Conservation (phyloP, 2,888 invertebrate species). For the Diploptera punctata region DNA sequence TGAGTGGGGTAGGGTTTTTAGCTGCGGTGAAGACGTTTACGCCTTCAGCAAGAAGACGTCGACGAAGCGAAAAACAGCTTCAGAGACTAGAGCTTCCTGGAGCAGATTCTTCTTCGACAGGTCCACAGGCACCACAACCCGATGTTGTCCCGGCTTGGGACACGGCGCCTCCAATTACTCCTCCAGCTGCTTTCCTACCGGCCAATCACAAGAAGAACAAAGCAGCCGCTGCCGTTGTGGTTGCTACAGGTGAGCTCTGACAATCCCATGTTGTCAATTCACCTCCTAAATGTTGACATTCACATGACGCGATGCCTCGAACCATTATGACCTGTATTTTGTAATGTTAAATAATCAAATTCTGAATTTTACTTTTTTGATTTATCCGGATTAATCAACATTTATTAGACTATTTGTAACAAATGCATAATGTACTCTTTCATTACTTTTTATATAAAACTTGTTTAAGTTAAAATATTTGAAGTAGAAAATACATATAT, state of each 20-base stretch:
- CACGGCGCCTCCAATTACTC: constrained; percentile 68
- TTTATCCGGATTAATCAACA: too few relatives aligned
- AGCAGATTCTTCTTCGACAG: constrained; percentile 29
- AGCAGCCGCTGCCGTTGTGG: constrained; percentile 43
- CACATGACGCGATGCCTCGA: too few relatives aligned
- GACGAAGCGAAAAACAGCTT: constrained; percentile 68
- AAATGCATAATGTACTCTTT: too few relatives aligned
- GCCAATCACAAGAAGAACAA: constrained; percentile 62
- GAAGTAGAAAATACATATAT: too few relatives aligned
- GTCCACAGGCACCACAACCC: constrained; percentile 51
- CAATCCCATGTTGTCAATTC: background rate
- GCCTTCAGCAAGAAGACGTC: constrained; percentile 64
- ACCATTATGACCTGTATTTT: too few relatives aligned
- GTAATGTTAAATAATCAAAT: too few relatives aligned
- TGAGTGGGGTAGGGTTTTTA: constrained; percentile 67
- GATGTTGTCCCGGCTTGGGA: constrained; percentile 66
- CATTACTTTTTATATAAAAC: too few relatives aligned
- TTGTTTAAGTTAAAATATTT: too few relatives aligned
- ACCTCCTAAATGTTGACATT: too few relatives aligned
- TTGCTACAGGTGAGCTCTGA: background rate
- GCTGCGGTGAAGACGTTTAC: constrained; percentile 69
- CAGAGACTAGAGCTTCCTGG: constrained; percentile 52
- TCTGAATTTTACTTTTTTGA: too few relatives aligned
- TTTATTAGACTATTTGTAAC: too few relatives aligned
- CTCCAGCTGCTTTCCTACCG: constrained; percentile 70